Base-by-base conservation (phyloP, 2,113 vertebrate species). In the Centropus unirufus region DNA sequence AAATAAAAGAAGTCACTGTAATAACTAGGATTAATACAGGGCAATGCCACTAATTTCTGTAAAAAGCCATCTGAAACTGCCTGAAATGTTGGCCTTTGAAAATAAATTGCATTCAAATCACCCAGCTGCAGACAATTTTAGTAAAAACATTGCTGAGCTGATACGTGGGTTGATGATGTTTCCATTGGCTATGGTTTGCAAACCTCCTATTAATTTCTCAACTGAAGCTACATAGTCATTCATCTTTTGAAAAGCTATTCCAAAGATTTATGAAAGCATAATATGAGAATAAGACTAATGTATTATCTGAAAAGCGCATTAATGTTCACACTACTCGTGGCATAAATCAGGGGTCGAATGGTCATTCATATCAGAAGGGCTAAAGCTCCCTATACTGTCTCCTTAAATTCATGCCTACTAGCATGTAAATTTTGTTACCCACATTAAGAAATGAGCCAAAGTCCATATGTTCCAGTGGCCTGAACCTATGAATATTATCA, bases 61-160 rank as follows among this genome's bases (percentile, higher is more conserved):
- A 73, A 92, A 96, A 91, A 80, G 64, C 80, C 40, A 76, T 74
- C 75, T 91, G 83, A 95, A 97, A 83, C 27, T 89, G 75, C 72
- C 86, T 84, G 78, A 88, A 97, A 96, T 96, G 46, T 72, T 96
- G 79, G 79, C 76, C 79, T 95, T 78, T 90, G 92, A 82, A 95
- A 94, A 95, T 59, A 91, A 95, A 93, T 93, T 94, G 76, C 40
- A 40, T 47, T 96, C 74, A 64, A 88, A 92, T 94, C 89, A 94
- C 54, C 66, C 93, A 95, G 76, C 87, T 97, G 89, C 84, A 88
- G 92, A 83, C 40, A 80, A 70, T 92, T 92, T 95, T 75, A 92
- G 72, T 54, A 75, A 95, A 94, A 97, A 86, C 90, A 77, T 67
- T 68, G 90, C 90, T 92, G 86, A 90, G 59, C 87, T 91, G 81